Conservation (phyloP, 2,888 invertebrate genomes). For the Nemurella pictetii region DNA sequence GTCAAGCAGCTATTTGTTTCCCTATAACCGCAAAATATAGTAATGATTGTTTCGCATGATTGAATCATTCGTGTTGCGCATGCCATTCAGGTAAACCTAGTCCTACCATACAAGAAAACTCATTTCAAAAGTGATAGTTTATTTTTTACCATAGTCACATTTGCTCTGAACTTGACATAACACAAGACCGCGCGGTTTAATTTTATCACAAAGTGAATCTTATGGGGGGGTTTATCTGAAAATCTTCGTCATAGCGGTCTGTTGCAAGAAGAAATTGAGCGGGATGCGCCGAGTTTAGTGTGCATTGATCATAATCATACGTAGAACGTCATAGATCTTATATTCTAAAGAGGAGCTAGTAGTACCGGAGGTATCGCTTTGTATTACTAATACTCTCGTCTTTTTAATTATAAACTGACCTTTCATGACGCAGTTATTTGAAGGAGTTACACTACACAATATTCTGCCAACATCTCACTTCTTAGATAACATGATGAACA, state of each 20-base stretch:
- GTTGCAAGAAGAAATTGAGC: neutral
- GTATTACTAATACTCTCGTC: too few relatives aligned
- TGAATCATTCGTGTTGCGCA: too few relatives aligned
- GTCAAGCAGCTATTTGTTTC: too few relatives aligned
- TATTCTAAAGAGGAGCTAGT: neutral
- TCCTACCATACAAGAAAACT: too few relatives aligned
- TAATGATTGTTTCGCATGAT: too few relatives aligned
- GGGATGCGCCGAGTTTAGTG: neutral
- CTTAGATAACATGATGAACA: neutral
- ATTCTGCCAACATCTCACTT: too few relatives aligned
- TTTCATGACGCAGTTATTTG: too few relatives aligned
- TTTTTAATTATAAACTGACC: neutral
- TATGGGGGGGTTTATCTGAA: neutral
- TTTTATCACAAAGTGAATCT: neutral
- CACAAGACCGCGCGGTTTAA: neutral
- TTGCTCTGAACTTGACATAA: neutral
- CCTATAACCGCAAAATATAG: too few relatives aligned
- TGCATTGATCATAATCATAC: neutral
- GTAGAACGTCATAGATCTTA: neutral
- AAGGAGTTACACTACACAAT: too few relatives aligned
- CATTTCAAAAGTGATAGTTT: too few relatives aligned
- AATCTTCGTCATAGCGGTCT: neutral
- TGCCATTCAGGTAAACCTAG: too few relatives aligned
- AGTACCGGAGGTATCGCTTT: neutral
- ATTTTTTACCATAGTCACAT: too few relatives aligned